Conservation (phyloP, 1,140 invertebrate genomes). For the Stegodyphus mimosarum region DNA sequence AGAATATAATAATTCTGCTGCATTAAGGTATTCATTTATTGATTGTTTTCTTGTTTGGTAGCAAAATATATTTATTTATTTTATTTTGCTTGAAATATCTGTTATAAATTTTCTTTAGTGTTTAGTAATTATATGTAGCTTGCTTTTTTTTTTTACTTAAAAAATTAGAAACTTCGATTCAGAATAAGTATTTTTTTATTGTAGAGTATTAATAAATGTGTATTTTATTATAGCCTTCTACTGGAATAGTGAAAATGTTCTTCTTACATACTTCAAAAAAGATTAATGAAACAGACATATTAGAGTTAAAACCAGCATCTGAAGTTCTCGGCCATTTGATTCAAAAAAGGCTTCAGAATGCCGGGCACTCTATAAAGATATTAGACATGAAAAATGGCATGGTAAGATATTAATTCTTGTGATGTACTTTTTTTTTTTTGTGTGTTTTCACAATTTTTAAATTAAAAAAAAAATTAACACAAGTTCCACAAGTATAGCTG, state of each 20-base stretch:
- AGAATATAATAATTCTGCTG: no score
- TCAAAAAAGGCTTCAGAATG: constrained; percentile 41
- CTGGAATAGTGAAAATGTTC: constrained; percentile 53
- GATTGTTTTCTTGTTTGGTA: no score
- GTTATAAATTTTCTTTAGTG: no score
- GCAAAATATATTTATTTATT: no score
- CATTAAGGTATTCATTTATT: no score
- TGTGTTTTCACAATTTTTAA: not conserved
- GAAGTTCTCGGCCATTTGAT: constrained; percentile 10
- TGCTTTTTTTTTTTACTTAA: not conserved
- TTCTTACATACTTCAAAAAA: constrained; percentile 21
- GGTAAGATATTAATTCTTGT: constrained; percentile 16
- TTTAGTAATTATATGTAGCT: no score
- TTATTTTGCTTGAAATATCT: no score
- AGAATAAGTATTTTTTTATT: not conserved
- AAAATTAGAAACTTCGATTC: not conserved
- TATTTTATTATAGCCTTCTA: constrained; percentile 14
- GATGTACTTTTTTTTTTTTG: not conserved
- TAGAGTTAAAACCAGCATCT: constrained; percentile 23
- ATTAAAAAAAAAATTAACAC: no score
- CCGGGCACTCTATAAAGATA: constrained; percentile 23
- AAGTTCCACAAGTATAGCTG: no score
- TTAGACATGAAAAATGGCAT: constrained; percentile 37
- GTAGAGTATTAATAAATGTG: not conserved
- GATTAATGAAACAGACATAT: constrained; percentile 6